Base-by-base conservation (phyloP, 2,888 invertebrate genomes). In the Drosophila meridionalis region DNA sequence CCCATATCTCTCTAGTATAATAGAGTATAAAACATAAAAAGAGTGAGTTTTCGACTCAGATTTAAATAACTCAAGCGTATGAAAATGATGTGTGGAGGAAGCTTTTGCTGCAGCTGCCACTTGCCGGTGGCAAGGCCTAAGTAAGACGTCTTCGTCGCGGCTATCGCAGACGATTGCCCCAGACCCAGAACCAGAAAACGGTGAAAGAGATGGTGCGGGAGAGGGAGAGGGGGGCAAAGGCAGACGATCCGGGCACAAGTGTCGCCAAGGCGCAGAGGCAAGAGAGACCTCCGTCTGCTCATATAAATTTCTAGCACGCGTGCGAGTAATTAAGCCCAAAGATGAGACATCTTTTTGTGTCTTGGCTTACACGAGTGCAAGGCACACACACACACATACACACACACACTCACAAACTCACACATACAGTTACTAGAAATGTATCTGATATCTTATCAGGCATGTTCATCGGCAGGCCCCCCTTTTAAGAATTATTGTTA, bases 301-400 rank as follows among this genome's bases (percentile, higher is more conserved):
- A 76, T 83, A 82, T 74, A 68, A 87, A 89, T 87, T 78, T 87
- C 80, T 88, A 89, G 88, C 90, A 89, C 90, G 90, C 90, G 89
- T 89, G 82, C 80, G 74, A 81, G 90, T 89, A 89, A 90, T 89
- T 89, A 90, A 90, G 80, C 77, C 79, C 76, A 81, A 80, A 87
- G 83, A 87, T 85, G 87, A 77, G 82, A 80, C 88, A 87, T 87
- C 83, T 83, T 76, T 79, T 69, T 69, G 71, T 72, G 52, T 70
- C 70, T 76, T 59, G 66, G 64, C 67, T 78, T 78, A 78, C 69
- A 67, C 34, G 67, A 71, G 50, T 64, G 30, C 63, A 73, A 64
- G 60, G 48, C 56, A 71, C 66, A 56, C 36, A 56, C 40, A 52
- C 42, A 58, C 32, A 48, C 28, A 32, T 40, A 59, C 47, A 59